phyloP scores from a whole-genome alignment of 2,888 invertebrate species.

The Meloe dianella region DNA sequence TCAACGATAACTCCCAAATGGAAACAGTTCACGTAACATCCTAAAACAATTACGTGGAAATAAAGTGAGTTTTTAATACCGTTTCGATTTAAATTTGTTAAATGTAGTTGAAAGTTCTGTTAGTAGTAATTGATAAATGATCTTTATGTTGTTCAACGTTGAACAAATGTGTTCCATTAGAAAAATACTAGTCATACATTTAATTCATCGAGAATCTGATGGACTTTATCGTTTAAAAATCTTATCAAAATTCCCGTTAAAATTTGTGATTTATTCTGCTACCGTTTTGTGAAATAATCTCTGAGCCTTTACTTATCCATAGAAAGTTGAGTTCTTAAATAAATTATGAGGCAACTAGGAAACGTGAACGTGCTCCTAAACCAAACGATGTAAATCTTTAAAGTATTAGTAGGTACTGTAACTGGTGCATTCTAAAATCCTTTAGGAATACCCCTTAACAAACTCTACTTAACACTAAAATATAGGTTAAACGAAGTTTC shows the following conservation, averaged over 20 bases:
- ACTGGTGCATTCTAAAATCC: neutral
- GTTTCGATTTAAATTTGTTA: neutral
- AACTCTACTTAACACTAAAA: neutral
- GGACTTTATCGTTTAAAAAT: neutral
- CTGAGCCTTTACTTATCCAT: neutral
- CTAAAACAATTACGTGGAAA: neutral
- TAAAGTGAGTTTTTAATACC: neutral
- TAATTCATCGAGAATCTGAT: neutral
- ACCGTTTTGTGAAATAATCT: neutral
- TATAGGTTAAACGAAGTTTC: neutral
- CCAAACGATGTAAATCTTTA: constrained; percentile 26
- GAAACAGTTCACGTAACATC: neutral
- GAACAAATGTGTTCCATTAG: no score
- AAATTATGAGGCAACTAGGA: constrained; percentile 29
- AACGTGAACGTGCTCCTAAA: constrained; percentile 29
- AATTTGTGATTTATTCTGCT: neutral
- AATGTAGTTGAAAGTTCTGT: neutral
- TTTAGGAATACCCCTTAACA: neutral
- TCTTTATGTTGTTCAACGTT: neutral
- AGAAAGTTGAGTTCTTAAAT: constrained; percentile 22
- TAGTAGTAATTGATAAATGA: constrained; percentile 3
- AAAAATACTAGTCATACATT: neutral
- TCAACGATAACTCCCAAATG: neutral
- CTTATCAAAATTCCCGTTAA: neutral
- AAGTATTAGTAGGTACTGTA: constrained; percentile 26